These are phyloP conservation scores for Nephrocerus scutellatus DNA, from an alignment of 2,888 invertebrate species.

Conservation along the genomic window DNA sequence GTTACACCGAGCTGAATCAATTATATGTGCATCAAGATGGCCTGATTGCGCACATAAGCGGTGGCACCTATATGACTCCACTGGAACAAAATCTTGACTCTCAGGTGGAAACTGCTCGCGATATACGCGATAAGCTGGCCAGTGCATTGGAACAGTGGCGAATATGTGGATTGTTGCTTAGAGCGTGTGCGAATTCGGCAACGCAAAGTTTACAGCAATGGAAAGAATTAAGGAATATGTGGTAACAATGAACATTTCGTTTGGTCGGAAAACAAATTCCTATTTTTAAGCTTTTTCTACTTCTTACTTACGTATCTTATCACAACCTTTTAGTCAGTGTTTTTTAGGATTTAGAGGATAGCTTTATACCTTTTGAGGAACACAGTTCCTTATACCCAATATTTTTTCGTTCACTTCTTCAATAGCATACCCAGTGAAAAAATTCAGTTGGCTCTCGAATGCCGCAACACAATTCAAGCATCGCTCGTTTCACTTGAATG, in stretches of 20 bases:
- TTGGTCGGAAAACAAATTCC: no score
- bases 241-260: no score
- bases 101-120: conserved; percentile 41
- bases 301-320: no score
- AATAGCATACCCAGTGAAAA: conserved; percentile 39
- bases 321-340: no score
- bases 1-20: conserved; percentile 38
- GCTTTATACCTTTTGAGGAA: no score
- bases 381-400: no score
- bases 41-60: conserved; percentile 43
- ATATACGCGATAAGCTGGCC: conserved; percentile 44
- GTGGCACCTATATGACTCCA: conserved; percentile 43
- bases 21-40: conserved; percentile 44
- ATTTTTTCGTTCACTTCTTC: no score
- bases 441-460: conserved; percentile 37
- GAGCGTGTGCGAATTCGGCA: conserved; percentile 40
- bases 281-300: no score
- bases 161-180: conserved; percentile 41
- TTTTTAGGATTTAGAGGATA: no score
- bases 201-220: conserved; percentile 39
- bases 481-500: conserved; percentile 42
- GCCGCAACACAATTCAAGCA: conserved; percentile 39
- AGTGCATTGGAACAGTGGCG: conserved; percentile 46
- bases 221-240: conserved; percentile 30
- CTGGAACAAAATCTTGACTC: conserved; percentile 42